Percentiles rank a stretch among this genome's conserved stretches.
phyloP scores from a whole-genome alignment of 2,888 invertebrate species.

The Abrostola triplasia region DNA sequence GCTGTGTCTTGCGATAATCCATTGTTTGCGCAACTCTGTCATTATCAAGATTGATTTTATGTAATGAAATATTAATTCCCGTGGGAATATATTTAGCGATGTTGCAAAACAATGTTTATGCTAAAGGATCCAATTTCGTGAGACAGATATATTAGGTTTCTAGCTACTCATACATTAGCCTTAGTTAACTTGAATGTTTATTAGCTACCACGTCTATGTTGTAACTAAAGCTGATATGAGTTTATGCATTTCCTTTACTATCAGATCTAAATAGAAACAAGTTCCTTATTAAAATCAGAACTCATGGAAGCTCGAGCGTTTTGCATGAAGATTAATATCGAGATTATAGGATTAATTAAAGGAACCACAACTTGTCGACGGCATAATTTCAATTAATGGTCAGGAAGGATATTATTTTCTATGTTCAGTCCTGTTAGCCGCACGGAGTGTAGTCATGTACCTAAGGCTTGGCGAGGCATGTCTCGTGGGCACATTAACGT shows the following conservation, averaged over 20 bases:
- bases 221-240: not conserved
- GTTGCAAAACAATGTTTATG: conserved; percentile 29
- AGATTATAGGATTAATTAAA: not conserved
- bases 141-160: conserved; percentile 40
- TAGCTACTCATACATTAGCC: conserved; percentile 11
- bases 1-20: conserved; percentile 31
- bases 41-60: conserved; percentile 48
- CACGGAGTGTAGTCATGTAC: not conserved
- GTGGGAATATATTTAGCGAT: conserved; percentile 43
- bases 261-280: not conserved
- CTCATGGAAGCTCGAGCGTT: not conserved
- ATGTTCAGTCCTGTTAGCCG: not conserved
- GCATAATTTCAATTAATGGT: not conserved
- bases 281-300: not conserved
- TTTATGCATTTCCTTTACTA: not conserved
- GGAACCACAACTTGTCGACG: not conserved
- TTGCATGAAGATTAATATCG: not conserved
- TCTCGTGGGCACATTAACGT: conserved; percentile 66
- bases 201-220: not conserved
- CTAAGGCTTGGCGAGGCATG: conserved; percentile 31
- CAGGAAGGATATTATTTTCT: not conserved
- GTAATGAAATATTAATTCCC: conserved; percentile 48
- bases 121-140: conserved; percentile 34
- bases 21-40: conserved; percentile 44
- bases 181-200: conserved; percentile 14